phyloP scores from a whole-genome alignment of 2,797 vertebrate species.

The Mionectes olivaceus region DNA sequence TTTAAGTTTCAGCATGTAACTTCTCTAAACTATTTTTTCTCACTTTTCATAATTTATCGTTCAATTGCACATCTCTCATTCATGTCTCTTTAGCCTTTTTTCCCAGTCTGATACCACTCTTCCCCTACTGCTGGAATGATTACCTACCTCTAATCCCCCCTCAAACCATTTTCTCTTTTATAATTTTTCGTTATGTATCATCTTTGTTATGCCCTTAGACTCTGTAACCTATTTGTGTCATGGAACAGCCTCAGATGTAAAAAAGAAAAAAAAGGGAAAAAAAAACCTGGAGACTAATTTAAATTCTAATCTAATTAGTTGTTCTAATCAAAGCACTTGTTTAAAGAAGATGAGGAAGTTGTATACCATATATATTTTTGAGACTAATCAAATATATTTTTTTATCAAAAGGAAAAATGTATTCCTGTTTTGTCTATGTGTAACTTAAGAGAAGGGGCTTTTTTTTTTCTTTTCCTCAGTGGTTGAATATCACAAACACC shows the following conservation, averaged over 20 bases:
- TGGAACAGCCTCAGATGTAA: background rate
- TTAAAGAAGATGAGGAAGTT: background rate
- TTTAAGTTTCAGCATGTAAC: background rate
- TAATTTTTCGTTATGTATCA: background rate
- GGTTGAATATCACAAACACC: background rate
- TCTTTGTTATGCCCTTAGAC: background rate
- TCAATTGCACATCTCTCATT: background rate
- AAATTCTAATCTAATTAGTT: background rate
- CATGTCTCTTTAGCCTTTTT: background rate
- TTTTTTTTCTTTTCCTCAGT: background rate
- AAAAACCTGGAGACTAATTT: background rate
- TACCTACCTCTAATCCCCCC: background rate
- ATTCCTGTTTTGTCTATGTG: background rate
- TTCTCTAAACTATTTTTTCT: background rate
- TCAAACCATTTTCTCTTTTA: background rate
- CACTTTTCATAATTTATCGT: background rate
- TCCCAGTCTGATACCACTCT: background rate
- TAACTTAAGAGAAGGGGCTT: background rate
- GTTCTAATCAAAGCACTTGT: background rate
- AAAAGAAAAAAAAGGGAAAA: background rate
- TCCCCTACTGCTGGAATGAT: background rate
- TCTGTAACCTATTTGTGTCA: background rate
- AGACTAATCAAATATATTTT: background rate
- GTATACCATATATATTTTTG: background rate
- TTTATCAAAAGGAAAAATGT: background rate